Conservation (phyloP, 2,888 invertebrate species). For the Cephus sareptanus region DNA sequence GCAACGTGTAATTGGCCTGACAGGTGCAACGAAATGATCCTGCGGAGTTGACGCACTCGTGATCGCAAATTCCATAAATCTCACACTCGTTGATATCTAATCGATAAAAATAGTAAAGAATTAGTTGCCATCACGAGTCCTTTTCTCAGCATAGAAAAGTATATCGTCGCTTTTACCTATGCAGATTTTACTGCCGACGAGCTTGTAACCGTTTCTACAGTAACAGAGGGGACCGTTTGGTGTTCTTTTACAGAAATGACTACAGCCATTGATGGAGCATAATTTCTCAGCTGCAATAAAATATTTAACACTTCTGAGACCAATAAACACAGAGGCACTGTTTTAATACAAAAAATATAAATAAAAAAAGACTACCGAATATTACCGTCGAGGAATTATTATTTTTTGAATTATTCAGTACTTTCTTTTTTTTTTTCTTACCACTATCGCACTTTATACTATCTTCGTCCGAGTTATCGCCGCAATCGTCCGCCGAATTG, state of each 20-base stretch:
- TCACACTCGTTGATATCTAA: conserved; percentile 76
- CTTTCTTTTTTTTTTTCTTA: conserved; percentile 18
- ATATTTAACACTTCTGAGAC: background rate
- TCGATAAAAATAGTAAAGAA: conserved; percentile 9
- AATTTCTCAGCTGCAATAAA: conserved; percentile 26
- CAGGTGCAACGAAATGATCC: conserved; percentile 76
- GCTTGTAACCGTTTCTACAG: conserved; percentile 67
- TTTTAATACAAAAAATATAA: background rate
- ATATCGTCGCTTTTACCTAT: conserved; percentile 28
- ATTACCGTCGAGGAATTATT: background rate
- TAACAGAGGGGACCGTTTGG: conserved; percentile 71
- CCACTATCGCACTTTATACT: conserved; percentile 56
- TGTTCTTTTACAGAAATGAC: conserved; percentile 63
- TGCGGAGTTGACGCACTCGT: conserved; percentile 72
- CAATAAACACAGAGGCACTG: background rate
- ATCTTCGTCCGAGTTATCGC: conserved; percentile 75
- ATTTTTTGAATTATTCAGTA: background rate
- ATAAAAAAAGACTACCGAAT: background rate
- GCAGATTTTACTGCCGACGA: conserved; percentile 37
- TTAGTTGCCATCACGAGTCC: background rate
- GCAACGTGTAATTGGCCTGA: conserved; percentile 69
- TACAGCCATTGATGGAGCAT: conserved; percentile 58
- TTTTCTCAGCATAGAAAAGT: background rate
- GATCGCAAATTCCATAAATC: conserved; percentile 75
- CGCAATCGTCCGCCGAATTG: conserved; percentile 70